Conservation (phyloP, 1,140 invertebrate genomes). For the Drosophila burlai region DNA sequence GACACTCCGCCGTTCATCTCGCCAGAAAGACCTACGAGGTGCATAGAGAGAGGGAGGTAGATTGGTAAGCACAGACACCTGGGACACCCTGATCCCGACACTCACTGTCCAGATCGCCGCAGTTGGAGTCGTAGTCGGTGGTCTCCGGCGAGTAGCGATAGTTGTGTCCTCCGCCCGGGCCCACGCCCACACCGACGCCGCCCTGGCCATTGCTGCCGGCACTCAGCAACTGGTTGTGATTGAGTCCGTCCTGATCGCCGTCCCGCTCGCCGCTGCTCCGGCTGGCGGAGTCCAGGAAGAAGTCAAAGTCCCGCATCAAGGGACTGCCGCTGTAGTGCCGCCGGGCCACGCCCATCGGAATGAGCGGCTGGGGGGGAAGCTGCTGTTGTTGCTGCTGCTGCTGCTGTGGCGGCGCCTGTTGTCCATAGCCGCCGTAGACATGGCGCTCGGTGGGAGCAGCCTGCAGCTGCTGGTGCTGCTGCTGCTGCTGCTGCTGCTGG, state of each 20-base stretch:
- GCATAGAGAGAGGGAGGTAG: too few relatives aligned
- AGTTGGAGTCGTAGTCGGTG: conserved; percentile 96
- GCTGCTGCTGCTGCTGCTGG: conserved; percentile 42
- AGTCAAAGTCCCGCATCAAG: conserved; percentile 82
- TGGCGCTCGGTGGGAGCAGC: conserved; percentile 46
- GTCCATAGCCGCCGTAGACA: conserved; percentile 47
- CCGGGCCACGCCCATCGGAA: conserved; percentile 27
- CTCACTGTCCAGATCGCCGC: conserved; percentile 92
- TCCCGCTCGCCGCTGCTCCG: conserved; percentile 79
- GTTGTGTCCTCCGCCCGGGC: conserved; percentile 63
- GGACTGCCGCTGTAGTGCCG: conserved; percentile 78
- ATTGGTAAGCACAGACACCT: background rate
- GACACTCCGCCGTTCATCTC: conserved; percentile 83
- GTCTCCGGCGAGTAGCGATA: conserved; percentile 97
- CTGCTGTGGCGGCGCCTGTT: conserved; percentile 25
- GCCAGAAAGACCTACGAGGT: conserved; percentile 84
- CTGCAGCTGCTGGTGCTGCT: conserved; percentile 50
- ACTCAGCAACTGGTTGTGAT: conserved; percentile 77
- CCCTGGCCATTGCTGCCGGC: conserved; percentile 59
- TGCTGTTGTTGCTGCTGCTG: conserved; percentile 37
- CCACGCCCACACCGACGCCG: conserved; percentile 50
- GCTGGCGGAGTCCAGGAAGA: conserved; percentile 84
- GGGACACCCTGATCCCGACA: background rate
- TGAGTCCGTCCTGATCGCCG: conserved; percentile 77
- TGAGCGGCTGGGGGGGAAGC: conserved; percentile 3